These are phyloP conservation scores for Onychorhynchus coronatus DNA, from an alignment of 2,113 vertebrate species.

Conservation along the genomic window DNA sequence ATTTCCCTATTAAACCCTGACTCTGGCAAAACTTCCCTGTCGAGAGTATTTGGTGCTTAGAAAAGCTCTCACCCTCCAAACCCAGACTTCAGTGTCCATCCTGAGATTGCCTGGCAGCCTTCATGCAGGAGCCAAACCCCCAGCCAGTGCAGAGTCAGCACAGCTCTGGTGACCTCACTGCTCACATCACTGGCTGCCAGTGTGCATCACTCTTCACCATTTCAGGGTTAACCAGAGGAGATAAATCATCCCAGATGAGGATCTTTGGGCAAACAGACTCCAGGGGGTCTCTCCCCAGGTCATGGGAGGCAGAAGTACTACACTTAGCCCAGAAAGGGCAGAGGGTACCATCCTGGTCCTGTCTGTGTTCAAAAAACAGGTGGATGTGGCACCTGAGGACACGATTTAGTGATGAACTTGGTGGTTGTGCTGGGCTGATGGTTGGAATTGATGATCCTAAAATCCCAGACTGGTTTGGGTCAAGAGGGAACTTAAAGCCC, in stretches of 20 bases:
- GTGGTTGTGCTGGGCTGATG: background rate
- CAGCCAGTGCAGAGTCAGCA: background rate
- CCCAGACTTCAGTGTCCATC: background rate
- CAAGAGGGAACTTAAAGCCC: background rate
- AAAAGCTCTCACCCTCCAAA: background rate
- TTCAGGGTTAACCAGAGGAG: background rate
- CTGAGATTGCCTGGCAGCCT: background rate
- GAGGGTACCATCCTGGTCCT: background rate
- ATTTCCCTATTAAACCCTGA: conserved; percentile 13
- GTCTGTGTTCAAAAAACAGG: background rate
- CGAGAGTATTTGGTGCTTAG: background rate
- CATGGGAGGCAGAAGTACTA: background rate
- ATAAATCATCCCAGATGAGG: background rate
- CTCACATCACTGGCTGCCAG: background rate
- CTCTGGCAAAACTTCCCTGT: background rate
- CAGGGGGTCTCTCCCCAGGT: background rate
- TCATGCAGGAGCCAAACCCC: background rate
- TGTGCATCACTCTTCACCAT: fast-evolving
- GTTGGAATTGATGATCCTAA: background rate
- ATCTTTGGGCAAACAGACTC: background rate
- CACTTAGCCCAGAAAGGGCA: background rate
- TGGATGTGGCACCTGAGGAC: background rate
- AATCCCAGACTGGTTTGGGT: background rate
- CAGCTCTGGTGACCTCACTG: background rate
- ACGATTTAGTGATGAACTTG: background rate